Evolutionary conservation across 1,140 invertebrate species (phyloP), one percentile per base, ranked within the genome.

Genomic region (Araneus ventricosus): DNA sequence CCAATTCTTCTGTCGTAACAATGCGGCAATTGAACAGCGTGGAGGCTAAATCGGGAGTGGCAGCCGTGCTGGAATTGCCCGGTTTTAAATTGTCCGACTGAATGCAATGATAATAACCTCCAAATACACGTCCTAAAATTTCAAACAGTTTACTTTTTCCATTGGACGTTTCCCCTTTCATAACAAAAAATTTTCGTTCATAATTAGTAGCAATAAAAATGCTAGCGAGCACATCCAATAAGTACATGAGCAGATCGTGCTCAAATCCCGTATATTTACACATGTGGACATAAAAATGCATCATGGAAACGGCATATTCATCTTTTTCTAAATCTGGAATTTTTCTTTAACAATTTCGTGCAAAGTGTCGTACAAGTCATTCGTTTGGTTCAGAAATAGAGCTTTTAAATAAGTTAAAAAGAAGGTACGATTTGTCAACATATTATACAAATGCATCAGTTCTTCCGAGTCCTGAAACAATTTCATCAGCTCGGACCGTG

Each of bases 131-230:
- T 2, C 20, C 10, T 3, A 91, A 61, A 27, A 91, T 22, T 52
- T 91, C 52, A 30, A 84, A 85, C 20, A 91, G 24, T 67, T 91
- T 91, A 30, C 90, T 91, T 67, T 91, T 91, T 2, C 90, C 90
- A 22, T 91, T 91, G 1, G 22, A 24, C 1, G 80, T 85, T 14
- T n/a, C n/a, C 2, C 90, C 80, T 67, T 91, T 91, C 17, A 84
- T 59, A 3, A 91, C 52, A 52, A 85, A 91, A 91, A 91, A 85
- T 52, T 41, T 41, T 4, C 89, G n/a, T 39, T 59, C 89, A 20
- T 90, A 90, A 30, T 90, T 90, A 17, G 89, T 82, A 2, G 89
- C 89, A 27, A 90, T 82, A 17, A 90, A 84, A 34, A 37, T 22
- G 41, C 89, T 90, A 0, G 89, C 75, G 24, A 90, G 24, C 2